A percentile compares a stretch with the other conserved stretches of the same genome.
These are phyloP conservation scores for Drosophila monieri DNA, from an alignment of 2,888 invertebrate species.

Conservation along the genomic window DNA sequence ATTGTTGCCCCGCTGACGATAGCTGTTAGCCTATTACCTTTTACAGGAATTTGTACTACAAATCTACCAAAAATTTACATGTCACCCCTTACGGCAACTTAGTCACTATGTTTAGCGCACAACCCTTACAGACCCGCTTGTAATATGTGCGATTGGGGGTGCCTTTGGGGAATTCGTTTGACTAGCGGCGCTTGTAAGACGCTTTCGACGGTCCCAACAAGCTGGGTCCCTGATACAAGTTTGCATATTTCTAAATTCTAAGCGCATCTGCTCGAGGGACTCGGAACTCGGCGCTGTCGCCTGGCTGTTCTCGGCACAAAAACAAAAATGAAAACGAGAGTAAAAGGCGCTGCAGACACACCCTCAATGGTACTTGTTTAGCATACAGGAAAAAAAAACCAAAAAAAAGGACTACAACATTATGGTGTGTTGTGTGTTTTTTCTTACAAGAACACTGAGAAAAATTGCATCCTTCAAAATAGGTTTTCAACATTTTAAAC, in stretches of 20 bases:
- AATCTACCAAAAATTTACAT: conserved; percentile 69
- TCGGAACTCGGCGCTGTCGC: conserved; percentile 5
- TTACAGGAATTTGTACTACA: conserved; percentile 82
- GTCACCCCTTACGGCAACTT: conserved; percentile 43
- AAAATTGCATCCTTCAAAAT: neutral
- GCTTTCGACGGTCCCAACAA: conserved; percentile 35
- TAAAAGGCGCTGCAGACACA: conserved; percentile 52
- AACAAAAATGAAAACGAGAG: conserved; percentile 68
- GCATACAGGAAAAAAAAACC: conserved; percentile 16
- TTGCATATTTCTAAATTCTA: conserved; percentile 77
- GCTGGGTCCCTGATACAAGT: conserved; percentile 74
- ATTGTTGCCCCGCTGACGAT: conserved; percentile 29
- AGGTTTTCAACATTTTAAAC: neutral
- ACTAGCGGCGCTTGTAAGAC: conserved; percentile 15
- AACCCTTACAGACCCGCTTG: conserved; percentile 62
- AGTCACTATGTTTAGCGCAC: conserved; percentile 37
- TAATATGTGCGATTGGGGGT: conserved; percentile 8
- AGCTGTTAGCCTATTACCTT: conserved; percentile 79
- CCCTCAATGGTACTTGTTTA: conserved; percentile 45
- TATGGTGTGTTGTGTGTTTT: conserved; percentile 15
- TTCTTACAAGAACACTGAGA: conserved; percentile 3
- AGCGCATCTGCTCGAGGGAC: conserved; percentile 67
- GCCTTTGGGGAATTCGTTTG: conserved; percentile 30
- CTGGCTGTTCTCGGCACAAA: conserved; percentile 2
- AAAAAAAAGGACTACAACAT: conserved; percentile 9